phyloP scores from a whole-genome alignment of 1,140 invertebrate species.

The Eulimnadia texana region DNA sequence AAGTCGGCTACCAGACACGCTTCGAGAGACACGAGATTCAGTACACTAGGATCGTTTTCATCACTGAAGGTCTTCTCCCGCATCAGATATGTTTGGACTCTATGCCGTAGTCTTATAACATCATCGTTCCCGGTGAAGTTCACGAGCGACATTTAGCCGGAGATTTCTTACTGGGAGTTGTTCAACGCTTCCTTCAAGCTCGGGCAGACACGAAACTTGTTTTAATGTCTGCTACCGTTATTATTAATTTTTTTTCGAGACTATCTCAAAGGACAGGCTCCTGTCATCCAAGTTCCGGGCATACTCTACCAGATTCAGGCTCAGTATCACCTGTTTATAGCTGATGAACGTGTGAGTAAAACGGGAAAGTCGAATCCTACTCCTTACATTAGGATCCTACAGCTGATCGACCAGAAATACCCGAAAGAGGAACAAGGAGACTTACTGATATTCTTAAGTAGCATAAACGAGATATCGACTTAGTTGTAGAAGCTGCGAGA shows the following conservation, averaged over 20 bases:
- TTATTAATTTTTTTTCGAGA: slow-evolving; percentile 78
- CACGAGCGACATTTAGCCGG: slow-evolving; percentile 92
- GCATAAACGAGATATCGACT: slow-evolving; percentile 83
- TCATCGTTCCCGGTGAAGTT: slow-evolving; percentile 85
- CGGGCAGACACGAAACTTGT: slow-evolving; percentile 74
- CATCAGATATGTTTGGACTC: slow-evolving; percentile 50
- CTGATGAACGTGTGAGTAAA: slow-evolving; percentile 51
- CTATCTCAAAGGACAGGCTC: slow-evolving; percentile 73
- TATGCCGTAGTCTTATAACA: slow-evolving; percentile 52
- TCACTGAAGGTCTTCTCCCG: slow-evolving; percentile 88
- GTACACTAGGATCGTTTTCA: slow-evolving; percentile 81
- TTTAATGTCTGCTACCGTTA: slow-evolving; percentile 97
- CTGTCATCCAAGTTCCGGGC: slow-evolving; percentile 82
- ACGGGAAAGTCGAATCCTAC: slow-evolving; percentile 67
- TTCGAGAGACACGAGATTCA: slow-evolving; percentile 88
- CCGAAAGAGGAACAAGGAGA: slow-evolving; percentile 77
- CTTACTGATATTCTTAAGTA: slow-evolving; percentile 89
- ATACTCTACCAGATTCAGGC: slow-evolving; percentile 83
- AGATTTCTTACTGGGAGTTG: slow-evolving; percentile 83
- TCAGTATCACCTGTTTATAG: slow-evolving; percentile 63
- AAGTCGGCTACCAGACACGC: slow-evolving; percentile 90
- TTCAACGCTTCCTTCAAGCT: slow-evolving; percentile 75
- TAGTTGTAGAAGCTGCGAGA: slow-evolving; percentile 73
- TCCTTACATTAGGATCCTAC: slow-evolving; percentile 82
- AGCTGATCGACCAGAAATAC: slow-evolving; percentile 82